These are phyloP conservation scores for Drosophila subpulchrella DNA, from an alignment of 1,140 invertebrate species.

Conservation along the genomic window DNA sequence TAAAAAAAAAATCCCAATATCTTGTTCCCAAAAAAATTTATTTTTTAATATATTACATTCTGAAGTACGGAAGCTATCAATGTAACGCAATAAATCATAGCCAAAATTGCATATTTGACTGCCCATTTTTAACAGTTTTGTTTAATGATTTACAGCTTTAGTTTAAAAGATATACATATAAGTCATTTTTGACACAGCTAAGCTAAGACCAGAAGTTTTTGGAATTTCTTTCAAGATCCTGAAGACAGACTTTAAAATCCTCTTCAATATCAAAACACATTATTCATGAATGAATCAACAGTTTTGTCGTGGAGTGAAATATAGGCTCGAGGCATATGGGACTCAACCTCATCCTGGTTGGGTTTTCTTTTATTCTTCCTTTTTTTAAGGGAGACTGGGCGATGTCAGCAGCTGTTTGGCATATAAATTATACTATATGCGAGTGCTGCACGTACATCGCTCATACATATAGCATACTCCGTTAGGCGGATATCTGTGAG, in stretches of 20 bases:
- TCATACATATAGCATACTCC: constrained; percentile 37
- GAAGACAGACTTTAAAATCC: constrained; percentile 7
- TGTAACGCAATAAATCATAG: background rate
- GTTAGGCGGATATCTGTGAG: constrained; percentile 39
- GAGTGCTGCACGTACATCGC: constrained; percentile 27
- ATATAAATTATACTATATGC: constrained; percentile 60
- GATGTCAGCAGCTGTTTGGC: constrained; percentile 54
- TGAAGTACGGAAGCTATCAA: background rate
- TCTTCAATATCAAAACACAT: constrained; percentile 19
- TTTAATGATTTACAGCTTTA: background rate
- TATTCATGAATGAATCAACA: constrained; percentile 40
- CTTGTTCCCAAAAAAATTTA: background rate
- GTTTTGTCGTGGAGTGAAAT: constrained; percentile 32
- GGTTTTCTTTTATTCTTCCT: background rate
- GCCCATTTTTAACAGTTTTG: background rate
- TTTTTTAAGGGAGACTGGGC: constrained; percentile 28
- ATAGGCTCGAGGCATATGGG: constrained; percentile 27
- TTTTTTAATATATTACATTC: background rate
- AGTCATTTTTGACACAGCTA: background rate
- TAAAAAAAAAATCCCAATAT: too few species aligned
- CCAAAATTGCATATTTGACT: background rate
- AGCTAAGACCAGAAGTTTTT: background rate
- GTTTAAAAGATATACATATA: background rate
- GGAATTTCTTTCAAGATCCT: background rate
- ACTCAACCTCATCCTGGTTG: constrained; percentile 32